A percentile compares a stretch with the other conserved stretches of the same genome.
These are phyloP conservation scores for Rhamnusium bicolor DNA, from an alignment of 2,888 invertebrate species.

Conservation along the genomic window DNA sequence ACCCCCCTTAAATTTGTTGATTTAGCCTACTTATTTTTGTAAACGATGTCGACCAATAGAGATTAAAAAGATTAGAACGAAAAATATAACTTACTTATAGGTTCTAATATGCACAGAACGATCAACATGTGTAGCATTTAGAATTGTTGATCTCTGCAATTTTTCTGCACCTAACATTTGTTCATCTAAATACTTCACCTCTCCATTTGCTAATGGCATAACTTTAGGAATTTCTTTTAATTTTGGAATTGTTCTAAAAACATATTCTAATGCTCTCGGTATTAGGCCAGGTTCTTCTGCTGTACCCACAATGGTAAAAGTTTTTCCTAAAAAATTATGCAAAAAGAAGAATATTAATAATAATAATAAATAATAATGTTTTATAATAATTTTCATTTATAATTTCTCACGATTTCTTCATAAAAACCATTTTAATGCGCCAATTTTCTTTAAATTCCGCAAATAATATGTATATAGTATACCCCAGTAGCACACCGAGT, in stretches of 20 bases:
- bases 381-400: too few species aligned
- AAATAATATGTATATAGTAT: too few species aligned
- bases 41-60: too few species aligned
- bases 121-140: slow-evolving; percentile 53
- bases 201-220: slow-evolving; percentile 68
- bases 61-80: neutral
- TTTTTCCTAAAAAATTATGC: slow-evolving; percentile 61
- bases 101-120: slow-evolving; percentile 52
- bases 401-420: too few species aligned
- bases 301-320: slow-evolving; percentile 72
- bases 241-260: slow-evolving; percentile 65
- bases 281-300: slow-evolving; percentile 77
- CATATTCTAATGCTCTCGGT: slow-evolving; percentile 74
- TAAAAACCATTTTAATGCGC: too few species aligned
- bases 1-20: too few species aligned
- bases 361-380: too few species aligned
- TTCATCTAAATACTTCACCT: slow-evolving; percentile 49
- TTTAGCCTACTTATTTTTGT: too few species aligned
- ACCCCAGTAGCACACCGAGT: too few species aligned
- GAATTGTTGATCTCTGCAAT: slow-evolving; percentile 59
- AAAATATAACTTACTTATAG: slow-evolving; percentile 35
- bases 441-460: too few species aligned
- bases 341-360: too few species aligned
- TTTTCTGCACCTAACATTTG: slow-evolving; percentile 58
- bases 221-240: slow-evolving; percentile 64